These are phyloP conservation scores for Athrips mouffetella DNA, from an alignment of 2,888 invertebrate genomes.

Conservation along the genomic window DNA sequence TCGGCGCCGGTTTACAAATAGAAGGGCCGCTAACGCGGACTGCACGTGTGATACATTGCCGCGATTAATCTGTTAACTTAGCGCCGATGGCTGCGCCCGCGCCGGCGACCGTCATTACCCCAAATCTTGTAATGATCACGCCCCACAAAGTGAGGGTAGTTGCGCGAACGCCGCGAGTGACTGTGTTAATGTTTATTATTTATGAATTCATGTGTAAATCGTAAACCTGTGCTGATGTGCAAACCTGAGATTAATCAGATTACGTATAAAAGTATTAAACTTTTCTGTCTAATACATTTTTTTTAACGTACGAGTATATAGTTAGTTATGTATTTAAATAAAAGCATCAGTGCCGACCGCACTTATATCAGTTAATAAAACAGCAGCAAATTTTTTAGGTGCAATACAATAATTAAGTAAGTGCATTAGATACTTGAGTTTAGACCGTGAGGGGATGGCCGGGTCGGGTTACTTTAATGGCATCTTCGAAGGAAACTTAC, in stretches of 20 bases:
- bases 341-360: too few relatives aligned
- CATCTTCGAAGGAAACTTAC: constrained; percentile 66
- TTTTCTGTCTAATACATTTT: too few relatives aligned
- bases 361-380: too few relatives aligned
- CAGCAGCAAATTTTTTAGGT: too few relatives aligned
- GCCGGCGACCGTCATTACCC: constrained; percentile 32
- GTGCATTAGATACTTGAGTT: too few relatives aligned
- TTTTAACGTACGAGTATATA: too few relatives aligned
- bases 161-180: background rate
- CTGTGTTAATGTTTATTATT: background rate
- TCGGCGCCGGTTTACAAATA: constrained; percentile 77
- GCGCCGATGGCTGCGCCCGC: constrained; percentile 57
- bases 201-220: background rate
- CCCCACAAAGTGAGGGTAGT: constrained; percentile 2
- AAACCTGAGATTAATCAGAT: too few relatives aligned
- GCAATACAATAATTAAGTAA: too few relatives aligned
- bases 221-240: too few relatives aligned
- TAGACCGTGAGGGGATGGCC: constrained; percentile 27
- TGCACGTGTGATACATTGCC: constrained; percentile 73
- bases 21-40: constrained; percentile 71
- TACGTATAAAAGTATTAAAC: too few relatives aligned
- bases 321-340: too few relatives aligned
- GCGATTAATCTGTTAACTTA: constrained; percentile 71
- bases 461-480: constrained; percentile 54
- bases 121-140: background rate